Evolutionary conservation across 2,797 vertebrate species (phyloP).

Genomic region (Eupleurogrammus muticus): DNA sequence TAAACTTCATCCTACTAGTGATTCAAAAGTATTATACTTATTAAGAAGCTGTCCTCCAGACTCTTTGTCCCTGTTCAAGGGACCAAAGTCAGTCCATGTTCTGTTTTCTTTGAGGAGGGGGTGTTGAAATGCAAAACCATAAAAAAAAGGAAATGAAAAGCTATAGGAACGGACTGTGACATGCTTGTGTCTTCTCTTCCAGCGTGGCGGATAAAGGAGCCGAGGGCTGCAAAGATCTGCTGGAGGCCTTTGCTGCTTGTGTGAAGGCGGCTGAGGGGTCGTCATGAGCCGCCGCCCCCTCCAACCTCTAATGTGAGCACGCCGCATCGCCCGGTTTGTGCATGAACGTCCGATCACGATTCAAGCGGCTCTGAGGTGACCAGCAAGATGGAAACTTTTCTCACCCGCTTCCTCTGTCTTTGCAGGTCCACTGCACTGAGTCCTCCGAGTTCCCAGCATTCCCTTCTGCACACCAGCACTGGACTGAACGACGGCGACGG

Average conservation of each 20-base stretch:
- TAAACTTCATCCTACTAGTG: too few species aligned
- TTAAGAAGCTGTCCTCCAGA: too few species aligned
- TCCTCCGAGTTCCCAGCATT: slow-evolving; percentile 85
- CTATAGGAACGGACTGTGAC: too few species aligned
- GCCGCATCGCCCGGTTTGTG: background rate
- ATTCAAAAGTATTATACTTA: too few species aligned
- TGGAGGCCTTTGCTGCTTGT: slow-evolving; percentile 85
- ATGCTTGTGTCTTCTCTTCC: slow-evolving; percentile 8
- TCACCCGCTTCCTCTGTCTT: slow-evolving; percentile 16
- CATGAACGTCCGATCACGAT: too few species aligned
- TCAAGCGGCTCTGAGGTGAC: too few species aligned
- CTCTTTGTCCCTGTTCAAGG: too few species aligned
- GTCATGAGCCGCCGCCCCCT: slow-evolving; percentile 74
- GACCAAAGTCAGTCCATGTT: slow-evolving; percentile 1
- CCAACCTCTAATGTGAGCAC: slow-evolving; percentile 67
- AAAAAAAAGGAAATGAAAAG: background rate
- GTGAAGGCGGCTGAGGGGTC: slow-evolving; percentile 80
- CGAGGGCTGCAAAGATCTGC: slow-evolving; percentile 83
- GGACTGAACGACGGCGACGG: slow-evolving; percentile 65
- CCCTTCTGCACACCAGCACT: slow-evolving; percentile 81
- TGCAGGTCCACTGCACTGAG: slow-evolving; percentile 84
- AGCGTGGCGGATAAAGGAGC: slow-evolving; percentile 82
- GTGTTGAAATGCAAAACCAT: background rate
- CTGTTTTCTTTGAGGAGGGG: background rate
- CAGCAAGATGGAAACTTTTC: background rate